Evolutionary conservation across 2,113 vertebrate species (phyloP).

Genomic region (Saimiri boliviensis): DNA sequence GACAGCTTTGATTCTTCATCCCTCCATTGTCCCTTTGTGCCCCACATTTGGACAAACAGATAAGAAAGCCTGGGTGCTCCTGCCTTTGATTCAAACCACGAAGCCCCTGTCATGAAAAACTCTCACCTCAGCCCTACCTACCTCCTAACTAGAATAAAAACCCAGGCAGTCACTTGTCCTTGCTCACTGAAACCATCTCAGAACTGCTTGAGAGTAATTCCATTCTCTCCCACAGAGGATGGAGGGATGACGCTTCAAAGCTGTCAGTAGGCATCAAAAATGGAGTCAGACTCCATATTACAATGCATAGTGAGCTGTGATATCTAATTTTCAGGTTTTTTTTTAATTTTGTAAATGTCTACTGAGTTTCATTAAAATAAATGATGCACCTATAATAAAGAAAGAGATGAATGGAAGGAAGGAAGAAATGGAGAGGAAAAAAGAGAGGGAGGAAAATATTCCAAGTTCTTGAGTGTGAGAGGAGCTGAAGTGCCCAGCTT

Average conservation of each 20-base stretch:
- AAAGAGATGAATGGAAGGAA: neutral
- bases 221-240: neutral
- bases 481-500: neutral
- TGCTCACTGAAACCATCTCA: neutral
- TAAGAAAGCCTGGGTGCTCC: neutral
- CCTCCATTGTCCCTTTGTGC: neutral
- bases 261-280: too few relatives aligned
- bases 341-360: constrained; percentile 71
- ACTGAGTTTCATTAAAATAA: constrained; percentile 69
- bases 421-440: rapidly evolving
- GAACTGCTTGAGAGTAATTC: neutral
- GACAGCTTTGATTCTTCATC: neutral
- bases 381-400: neutral
- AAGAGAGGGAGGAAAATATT: neutral
- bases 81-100: neutral
- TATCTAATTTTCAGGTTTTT: constrained; percentile 32
- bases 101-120: neutral
- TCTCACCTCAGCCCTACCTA: neutral
- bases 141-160: neutral
- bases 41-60: neutral
- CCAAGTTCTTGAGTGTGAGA: neutral
- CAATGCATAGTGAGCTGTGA: neutral
- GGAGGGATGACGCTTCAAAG: too few relatives aligned
- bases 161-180: neutral
- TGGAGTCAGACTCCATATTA: too few relatives aligned